These are phyloP conservation scores for Danio jaintianensis DNA, from an alignment of 2,797 vertebrate species.

Conservation along the genomic window DNA sequence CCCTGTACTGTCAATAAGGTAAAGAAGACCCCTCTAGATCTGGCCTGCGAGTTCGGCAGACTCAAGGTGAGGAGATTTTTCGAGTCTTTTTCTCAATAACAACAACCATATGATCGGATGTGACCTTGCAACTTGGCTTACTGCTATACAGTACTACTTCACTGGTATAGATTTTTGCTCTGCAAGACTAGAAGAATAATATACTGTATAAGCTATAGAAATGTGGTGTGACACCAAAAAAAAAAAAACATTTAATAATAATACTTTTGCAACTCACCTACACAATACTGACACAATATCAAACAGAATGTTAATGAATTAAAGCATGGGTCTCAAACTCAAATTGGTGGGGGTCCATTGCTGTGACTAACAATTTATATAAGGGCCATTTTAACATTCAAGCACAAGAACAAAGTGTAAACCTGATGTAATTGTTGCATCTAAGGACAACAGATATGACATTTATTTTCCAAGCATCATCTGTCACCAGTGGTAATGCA, in stretches of 20 bases:
- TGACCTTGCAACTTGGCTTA: not conserved
- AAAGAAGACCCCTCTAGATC: slow-evolving; percentile 91
- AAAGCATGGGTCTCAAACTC: too few relatives aligned
- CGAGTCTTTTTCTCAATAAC: not conserved
- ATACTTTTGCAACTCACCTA: not conserved
- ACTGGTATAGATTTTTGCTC: not conserved
- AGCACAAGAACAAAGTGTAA: too few relatives aligned
- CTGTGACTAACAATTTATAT: too few relatives aligned
- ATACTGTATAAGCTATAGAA: not conserved
- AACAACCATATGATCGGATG: not conserved
- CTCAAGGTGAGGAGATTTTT: slow-evolving; percentile 81
- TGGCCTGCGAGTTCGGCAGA: slow-evolving; percentile 93
- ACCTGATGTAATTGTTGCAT: too few relatives aligned
- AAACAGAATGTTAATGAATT: not conserved
- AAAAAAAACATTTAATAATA: too few relatives aligned
- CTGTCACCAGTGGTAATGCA: too few relatives aligned
- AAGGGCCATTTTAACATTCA: too few relatives aligned
- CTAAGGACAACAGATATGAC: too few relatives aligned
- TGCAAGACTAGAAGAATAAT: not conserved
- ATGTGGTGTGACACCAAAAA: not conserved
- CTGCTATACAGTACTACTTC: not conserved
- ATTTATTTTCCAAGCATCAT: too few relatives aligned
- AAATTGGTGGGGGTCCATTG: too few relatives aligned
- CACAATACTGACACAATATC: not conserved
- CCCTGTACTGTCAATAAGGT: slow-evolving; percentile 90